Evolutionary conservation across 2,797 vertebrate genomes (phyloP).

Genomic region (Acanthornis magna): DNA sequence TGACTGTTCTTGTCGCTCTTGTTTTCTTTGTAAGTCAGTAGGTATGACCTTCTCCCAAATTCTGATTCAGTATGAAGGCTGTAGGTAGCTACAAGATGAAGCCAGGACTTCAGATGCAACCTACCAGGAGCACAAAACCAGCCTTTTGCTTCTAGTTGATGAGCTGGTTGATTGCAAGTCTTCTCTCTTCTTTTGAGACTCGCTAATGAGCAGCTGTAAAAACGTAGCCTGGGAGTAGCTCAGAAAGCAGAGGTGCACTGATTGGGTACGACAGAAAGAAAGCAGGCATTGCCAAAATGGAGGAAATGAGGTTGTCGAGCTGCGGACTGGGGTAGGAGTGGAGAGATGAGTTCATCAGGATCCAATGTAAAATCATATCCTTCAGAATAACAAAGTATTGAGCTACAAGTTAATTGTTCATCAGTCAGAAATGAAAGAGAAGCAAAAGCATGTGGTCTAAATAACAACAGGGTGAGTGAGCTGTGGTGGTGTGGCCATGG

Average conservation of each 20-base stretch:
- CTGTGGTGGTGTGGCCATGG: accelerated
- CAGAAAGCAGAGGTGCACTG: background rate
- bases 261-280: background rate
- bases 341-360: background rate
- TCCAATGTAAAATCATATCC: background rate
- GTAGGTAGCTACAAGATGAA: background rate
- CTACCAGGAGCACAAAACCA: background rate
- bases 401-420: conserved; percentile 21
- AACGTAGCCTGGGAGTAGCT: background rate
- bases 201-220: background rate
- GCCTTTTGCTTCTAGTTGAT: background rate
- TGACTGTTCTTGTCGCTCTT: background rate
- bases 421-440: background rate
- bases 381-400: background rate
- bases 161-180: conserved; percentile 13
- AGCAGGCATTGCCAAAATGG: background rate
- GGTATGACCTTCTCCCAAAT: background rate
- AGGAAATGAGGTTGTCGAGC: background rate
- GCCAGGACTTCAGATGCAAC: background rate
- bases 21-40: background rate
- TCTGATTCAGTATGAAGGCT: background rate
- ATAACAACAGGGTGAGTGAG: background rate
- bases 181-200: background rate
- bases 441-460: background rate
- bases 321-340: background rate